Percentiles rank a stretch among this genome's conserved stretches.
Conservation (phyloP, 2,113 vertebrate species). For the Ammodytes dubius region DNA sequence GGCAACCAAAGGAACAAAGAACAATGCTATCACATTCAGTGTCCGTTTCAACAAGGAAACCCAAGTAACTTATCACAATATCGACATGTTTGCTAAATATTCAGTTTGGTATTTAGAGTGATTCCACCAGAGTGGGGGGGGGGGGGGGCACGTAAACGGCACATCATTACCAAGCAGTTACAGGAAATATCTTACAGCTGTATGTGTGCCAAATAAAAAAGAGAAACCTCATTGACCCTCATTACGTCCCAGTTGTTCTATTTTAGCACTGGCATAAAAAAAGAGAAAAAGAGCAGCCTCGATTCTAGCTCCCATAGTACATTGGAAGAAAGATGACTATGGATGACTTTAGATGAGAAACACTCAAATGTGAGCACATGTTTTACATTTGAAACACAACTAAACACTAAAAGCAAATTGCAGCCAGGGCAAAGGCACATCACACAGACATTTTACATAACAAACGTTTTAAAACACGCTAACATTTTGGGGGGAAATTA, state of each 20-base stretch:
- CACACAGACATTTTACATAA: not conserved
- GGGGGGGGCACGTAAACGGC: no score
- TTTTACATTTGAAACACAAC: conserved; percentile 8
- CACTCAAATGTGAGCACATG: not conserved
- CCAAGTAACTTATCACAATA: not conserved
- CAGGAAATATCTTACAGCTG: not conserved
- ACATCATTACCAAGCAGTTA: not conserved
- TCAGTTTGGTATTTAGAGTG: not conserved
- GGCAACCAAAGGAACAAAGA: not conserved
- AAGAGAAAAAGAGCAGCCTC: conserved; percentile 3
- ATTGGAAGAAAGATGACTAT: not conserved
- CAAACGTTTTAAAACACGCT: not conserved
- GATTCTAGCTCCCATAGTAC: conserved; percentile 1
- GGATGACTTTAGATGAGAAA: not conserved
- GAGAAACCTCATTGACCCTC: conserved; percentile 4
- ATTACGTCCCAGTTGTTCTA: conserved; percentile 21
- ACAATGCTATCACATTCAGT: not conserved
- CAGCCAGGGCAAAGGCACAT: not conserved
- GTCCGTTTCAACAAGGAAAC: not conserved
- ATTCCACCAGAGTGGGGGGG: not conserved
- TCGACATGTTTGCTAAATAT: not conserved
- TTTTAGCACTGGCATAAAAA: not conserved
- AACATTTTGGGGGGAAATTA: not conserved
- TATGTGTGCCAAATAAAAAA: not conserved
- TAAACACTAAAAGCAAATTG: not conserved